Evolutionary conservation across 2,797 vertebrate species (phyloP).

Genomic region (Pseudopleuronectes americanus): DNA sequence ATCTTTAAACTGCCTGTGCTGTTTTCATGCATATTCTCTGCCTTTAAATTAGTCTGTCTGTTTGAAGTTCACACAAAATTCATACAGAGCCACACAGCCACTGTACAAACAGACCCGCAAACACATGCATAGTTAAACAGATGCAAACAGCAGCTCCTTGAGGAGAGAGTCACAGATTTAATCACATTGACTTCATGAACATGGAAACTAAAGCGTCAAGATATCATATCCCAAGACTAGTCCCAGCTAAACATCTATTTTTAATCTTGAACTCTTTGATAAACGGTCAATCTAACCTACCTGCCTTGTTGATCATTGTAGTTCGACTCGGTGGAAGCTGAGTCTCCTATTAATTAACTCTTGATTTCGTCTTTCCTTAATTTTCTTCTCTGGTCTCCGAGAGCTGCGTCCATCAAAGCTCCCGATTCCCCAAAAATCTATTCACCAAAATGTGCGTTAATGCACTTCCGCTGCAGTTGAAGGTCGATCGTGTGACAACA

Average conservation of each 20-base stretch:
- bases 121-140: constrained; percentile 44
- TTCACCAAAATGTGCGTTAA: too few relatives aligned
- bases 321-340: not conserved
- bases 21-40: constrained; percentile 65
- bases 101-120: constrained; percentile 37
- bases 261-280: constrained; percentile 6
- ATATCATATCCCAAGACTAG: not conserved
- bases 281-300: constrained; percentile 1
- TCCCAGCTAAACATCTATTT: not conserved
- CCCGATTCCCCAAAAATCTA: not conserved
- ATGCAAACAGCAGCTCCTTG: constrained; percentile 28
- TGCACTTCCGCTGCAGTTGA: too few relatives aligned
- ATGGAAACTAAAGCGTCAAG: constrained; percentile 9
- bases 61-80: constrained; percentile 34
- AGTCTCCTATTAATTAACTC: not conserved
- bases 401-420: not conserved
- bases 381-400: not conserved
- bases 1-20: constrained; percentile 57
- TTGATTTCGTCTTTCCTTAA: not conserved
- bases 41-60: constrained; percentile 56
- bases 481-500: too few relatives aligned
- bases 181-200: constrained; percentile 13
- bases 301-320: not conserved
- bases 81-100: constrained; percentile 26
- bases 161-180: constrained; percentile 24